A percentile compares a stretch with the other conserved stretches of the same genome.
These are phyloP conservation scores for Xestoiulus laeticollis DNA, from an alignment of 2,888 invertebrate genomes.

Conservation along the genomic window DNA sequence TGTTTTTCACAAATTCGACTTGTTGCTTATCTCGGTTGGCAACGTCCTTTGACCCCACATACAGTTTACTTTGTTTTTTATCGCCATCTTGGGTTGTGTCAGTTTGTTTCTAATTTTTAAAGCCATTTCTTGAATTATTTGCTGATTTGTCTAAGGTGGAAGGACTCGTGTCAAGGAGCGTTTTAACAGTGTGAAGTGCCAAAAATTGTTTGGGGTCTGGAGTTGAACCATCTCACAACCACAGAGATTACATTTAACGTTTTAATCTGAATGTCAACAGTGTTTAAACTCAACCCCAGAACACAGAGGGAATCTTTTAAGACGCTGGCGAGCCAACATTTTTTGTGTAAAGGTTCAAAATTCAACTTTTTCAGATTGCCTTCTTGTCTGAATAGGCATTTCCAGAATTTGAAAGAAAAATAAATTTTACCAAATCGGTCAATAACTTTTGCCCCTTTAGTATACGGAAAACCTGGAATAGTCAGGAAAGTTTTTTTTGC, in stretches of 20 bases:
- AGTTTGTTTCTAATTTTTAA: not conserved
- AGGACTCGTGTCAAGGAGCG: not conserved
- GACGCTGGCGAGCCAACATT: not conserved
- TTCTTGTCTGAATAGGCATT: not conserved
- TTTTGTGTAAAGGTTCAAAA: constrained; percentile 12
- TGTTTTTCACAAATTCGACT: not conserved
- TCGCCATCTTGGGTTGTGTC: not conserved
- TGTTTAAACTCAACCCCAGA: not conserved
- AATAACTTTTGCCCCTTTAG: too few relatives aligned
- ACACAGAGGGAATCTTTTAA: not conserved
- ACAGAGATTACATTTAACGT: not conserved
- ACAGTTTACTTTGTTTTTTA: constrained; percentile 20
- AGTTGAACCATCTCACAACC: constrained; percentile 21
- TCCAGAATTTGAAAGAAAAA: not conserved
- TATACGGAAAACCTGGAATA: too few relatives aligned
- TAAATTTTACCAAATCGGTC: not conserved
- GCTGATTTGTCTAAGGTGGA: constrained; percentile 28
- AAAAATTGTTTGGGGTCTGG: not conserved
- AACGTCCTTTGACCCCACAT: not conserved
- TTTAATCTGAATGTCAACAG: constrained; percentile 23
- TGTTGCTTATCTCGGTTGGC: not conserved
- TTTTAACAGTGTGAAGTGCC: not conserved
- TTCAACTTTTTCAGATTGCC: not conserved
- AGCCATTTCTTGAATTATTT: constrained; percentile 11
- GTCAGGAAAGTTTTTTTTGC: too few relatives aligned